These are phyloP conservation scores for Blomia tropicalis DNA, from an alignment of 2,888 invertebrate genomes.

Conservation along the genomic window DNA sequence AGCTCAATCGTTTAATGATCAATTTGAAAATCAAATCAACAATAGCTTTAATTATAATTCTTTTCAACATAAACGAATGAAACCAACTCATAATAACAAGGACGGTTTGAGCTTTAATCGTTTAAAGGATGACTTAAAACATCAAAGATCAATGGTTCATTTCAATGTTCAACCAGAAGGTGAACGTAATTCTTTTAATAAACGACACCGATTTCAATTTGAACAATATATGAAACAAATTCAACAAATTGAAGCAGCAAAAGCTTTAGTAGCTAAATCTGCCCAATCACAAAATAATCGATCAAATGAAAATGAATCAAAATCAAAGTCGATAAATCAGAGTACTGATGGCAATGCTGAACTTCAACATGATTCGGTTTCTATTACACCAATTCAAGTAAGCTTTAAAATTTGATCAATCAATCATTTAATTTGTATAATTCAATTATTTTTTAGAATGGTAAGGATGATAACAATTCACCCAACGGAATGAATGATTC, in stretches of 20 bases:
- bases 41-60: neutral
- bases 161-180: neutral
- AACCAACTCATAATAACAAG: neutral
- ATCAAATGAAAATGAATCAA: neutral
- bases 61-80: neutral
- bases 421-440: neutral
- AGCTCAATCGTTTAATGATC: too few relatives aligned
- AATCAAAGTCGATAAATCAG: neutral
- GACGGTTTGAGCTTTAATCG: neutral
- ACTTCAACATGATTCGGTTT: neutral
- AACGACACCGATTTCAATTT: neutral
- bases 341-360: neutral
- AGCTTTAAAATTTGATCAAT: neutral
- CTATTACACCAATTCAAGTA: constrained; percentile 5
- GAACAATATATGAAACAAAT: neutral
- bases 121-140: neutral
- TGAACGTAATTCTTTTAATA: neutral
- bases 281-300: neutral
- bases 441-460: constrained; percentile 5
- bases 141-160: too few relatives aligned
- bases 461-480: neutral
- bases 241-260: neutral
- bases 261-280: neutral
- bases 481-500: neutral
- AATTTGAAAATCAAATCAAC: too few relatives aligned